Evolutionary conservation across 2,888 invertebrate species (phyloP), one percentile per base, ranked within the genome.

Genomic region (Sialis fuliginosa): DNA sequence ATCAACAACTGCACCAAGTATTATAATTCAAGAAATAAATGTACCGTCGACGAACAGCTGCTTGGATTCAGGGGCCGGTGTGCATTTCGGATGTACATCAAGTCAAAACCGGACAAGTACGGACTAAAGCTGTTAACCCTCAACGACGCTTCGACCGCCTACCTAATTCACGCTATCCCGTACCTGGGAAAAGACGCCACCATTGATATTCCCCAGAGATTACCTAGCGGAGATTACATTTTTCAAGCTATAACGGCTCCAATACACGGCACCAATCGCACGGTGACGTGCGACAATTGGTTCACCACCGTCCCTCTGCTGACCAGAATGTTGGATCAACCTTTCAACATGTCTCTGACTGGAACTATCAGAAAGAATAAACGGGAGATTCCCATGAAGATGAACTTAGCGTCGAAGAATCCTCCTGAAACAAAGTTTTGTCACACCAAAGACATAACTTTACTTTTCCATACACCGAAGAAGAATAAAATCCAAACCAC

Each of bases 101-200:
- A 56, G 49, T 51, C 53, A 7, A 60, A 61, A 50, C 57, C 58
- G 6, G 57, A 58, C 39, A 59, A 57, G 49, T 61, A 62, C 51
- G 62, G 60, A 6, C 48, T 62, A 30, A 62, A 63, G 54, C 54
- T 63, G n/a, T 47, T 55, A 44, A 55, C 56, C 50, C 46, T 61
- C 44, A 58, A 58, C 39, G 61, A 63, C 51, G 57, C 57, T 45
- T 50, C 45, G 13, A 60, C 60, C 32, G 52, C 50, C 30, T 60
- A 62, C 50, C 54, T 63, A 55, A 39, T 60, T 13, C 55, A 48
- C 30, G 57, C 55, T 22, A 56, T 54, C 44, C 60, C 60, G 39
- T 62, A 62, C 52, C 33, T 58, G 6, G 60, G 58, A 48, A 57
- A 51, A n/a, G n/a, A n/a, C n/a, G n/a, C n/a, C n/a, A n/a, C n/a